A percentile compares a stretch with the other conserved stretches of the same genome.
phyloP scores from a whole-genome alignment of 2,797 vertebrate genomes.

The Coregonus ussuriensis region DNA sequence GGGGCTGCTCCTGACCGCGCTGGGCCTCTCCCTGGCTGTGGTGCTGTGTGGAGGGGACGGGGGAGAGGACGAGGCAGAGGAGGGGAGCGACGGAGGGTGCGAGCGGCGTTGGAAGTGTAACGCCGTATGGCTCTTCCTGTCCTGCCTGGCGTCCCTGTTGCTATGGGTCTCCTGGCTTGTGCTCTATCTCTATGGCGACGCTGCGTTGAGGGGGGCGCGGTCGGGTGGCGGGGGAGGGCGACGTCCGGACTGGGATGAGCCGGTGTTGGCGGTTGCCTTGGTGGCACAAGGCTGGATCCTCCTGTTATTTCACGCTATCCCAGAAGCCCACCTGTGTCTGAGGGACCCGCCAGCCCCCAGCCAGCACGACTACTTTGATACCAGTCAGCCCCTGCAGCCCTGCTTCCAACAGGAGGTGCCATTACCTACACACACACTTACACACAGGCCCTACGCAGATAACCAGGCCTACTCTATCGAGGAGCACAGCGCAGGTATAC shows the following conservation, averaged over 20 bases:
- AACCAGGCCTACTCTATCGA: slow-evolving; percentile 96
- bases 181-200: slow-evolving; percentile 92
- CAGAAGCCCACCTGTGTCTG: slow-evolving; percentile 90
- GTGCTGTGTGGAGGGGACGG: slow-evolving; percentile 88
- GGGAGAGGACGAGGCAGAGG: slow-evolving; percentile 67
- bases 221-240: slow-evolving; percentile 43
- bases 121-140: slow-evolving; percentile 87
- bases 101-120: slow-evolving; percentile 89
- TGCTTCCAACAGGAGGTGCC: slow-evolving; percentile 87
- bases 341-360: slow-evolving; percentile 79
- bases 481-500: slow-evolving; percentile 87
- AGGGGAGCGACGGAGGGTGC: slow-evolving; percentile 61
- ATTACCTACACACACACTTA: slow-evolving; percentile 58
- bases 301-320: slow-evolving; percentile 92
- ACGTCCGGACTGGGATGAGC: slow-evolving; percentile 83
- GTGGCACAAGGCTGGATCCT: slow-evolving; percentile 95
- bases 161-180: slow-evolving; percentile 95
- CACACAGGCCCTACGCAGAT: slow-evolving; percentile 84
- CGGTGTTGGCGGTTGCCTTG: slow-evolving; percentile 89
- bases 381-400: slow-evolving; percentile 77
- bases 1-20: slow-evolving; percentile 83
- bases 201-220: slow-evolving; percentile 63
- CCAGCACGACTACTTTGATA: slow-evolving; percentile 91
- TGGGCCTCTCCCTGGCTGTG: slow-evolving; percentile 83
- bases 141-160: slow-evolving; percentile 84